A percentile compares a stretch with the other conserved stretches of the same genome.
Conservation (phyloP, 1,140 invertebrate genomes). For the Drosophila asahinai region DNA sequence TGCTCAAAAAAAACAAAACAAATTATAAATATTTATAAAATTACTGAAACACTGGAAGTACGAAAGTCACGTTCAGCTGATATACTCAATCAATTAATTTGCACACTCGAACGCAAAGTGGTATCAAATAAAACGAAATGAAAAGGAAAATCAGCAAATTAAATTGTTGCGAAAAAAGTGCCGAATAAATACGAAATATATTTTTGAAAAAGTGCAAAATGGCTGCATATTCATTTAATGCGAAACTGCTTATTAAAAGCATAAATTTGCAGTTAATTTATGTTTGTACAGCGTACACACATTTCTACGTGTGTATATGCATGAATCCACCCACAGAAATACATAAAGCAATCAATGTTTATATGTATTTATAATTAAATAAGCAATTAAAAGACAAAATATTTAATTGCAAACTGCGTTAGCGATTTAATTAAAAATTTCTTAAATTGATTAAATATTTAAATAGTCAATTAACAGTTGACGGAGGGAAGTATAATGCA, state of each 20-base stretch:
- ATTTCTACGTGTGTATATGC: neutral
- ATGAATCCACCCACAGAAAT: neutral
- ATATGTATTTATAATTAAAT: constrained; percentile 46
- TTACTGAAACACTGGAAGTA: constrained; percentile 29
- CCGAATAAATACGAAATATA: constrained; percentile 17
- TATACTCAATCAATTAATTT: constrained; percentile 43
- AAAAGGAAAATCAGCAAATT: constrained; percentile 36
- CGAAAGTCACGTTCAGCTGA: constrained; percentile 49
- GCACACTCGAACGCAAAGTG: constrained; percentile 17
- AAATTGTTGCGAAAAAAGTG: constrained; percentile 22
- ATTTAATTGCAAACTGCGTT: constrained; percentile 43
- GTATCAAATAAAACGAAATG: constrained; percentile 23
- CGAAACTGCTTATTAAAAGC: constrained; percentile 48
- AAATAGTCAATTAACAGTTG: constrained; percentile 59
- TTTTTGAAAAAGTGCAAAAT: constrained; percentile 24
- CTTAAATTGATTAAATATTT: constrained; percentile 58
- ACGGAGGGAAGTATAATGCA: constrained; percentile 2
- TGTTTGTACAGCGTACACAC: neutral
- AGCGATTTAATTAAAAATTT: constrained; percentile 58
- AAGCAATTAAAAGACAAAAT: constrained; percentile 50
- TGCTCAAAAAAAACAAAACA: neutral
- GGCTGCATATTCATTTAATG: constrained; percentile 35
- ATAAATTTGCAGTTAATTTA: constrained; percentile 43
- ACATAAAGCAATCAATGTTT: constrained; percentile 40
- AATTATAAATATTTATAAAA: constrained; percentile 24